Percentiles rank a stretch among this genome's conserved stretches.
These are phyloP conservation scores for Macrosteles quadrilineatus DNA, from an alignment of 1,140 invertebrate species.

Conservation along the genomic window DNA sequence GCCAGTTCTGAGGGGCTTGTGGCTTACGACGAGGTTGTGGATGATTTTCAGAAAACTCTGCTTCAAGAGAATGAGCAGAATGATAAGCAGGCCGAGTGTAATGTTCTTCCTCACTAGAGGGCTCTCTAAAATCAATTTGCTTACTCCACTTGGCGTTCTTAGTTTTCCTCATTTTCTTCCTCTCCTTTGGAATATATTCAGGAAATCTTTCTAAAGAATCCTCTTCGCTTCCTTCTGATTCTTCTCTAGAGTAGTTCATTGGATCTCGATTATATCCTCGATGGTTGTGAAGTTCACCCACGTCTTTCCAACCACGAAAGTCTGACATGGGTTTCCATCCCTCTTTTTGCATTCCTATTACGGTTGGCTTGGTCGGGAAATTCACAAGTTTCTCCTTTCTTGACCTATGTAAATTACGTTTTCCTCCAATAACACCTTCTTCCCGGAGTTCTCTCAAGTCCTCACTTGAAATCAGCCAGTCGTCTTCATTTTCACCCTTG, in stretches of 20 bases:
- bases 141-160: conserved; percentile 5
- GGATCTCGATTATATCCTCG: too few relatives aligned
- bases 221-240: not conserved
- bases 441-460: not conserved
- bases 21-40: not conserved
- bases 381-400: too few relatives aligned
- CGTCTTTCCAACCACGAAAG: conserved; percentile 13
- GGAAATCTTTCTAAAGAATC: not conserved
- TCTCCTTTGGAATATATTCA: not conserved
- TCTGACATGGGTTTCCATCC: not conserved
- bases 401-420: too few relatives aligned
- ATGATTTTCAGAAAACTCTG: too few relatives aligned
- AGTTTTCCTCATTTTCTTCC: not conserved
- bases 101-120: not conserved
- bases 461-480: not conserved
- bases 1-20: not conserved
- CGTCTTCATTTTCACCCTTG: not conserved
- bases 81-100: too few relatives aligned
- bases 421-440: too few relatives aligned
- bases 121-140: conserved; percentile 1
- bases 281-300: not conserved
- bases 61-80: too few relatives aligned
- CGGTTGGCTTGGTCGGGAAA: too few relatives aligned
- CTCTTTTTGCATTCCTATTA: not conserved
- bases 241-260: too few relatives aligned